Percentiles rank a stretch among this genome's conserved stretches.
Evolutionary conservation across 2,888 invertebrate species (phyloP).

Genomic region (Nowickia ferox): DNA sequence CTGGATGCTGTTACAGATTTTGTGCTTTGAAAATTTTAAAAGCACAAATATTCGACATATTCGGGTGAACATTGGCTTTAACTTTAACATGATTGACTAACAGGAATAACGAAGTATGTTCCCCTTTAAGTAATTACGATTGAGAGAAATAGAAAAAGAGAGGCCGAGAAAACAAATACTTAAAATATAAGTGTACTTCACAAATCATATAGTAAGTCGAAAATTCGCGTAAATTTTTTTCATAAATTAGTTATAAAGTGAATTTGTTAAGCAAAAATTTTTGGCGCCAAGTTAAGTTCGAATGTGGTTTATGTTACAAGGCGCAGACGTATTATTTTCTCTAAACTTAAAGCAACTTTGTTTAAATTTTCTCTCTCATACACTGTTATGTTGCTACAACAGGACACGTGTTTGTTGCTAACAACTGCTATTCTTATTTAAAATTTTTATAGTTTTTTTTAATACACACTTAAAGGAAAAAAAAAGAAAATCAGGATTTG

Average conservation of each 20-base stretch:
- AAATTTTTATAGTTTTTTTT: too few relatives aligned
- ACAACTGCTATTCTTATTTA: not conserved
- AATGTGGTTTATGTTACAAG: slow-evolving; percentile 15
- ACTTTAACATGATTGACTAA: slow-evolving; percentile 45
- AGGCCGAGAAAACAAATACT: not conserved
- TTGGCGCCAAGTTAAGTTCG: slow-evolving; percentile 68
- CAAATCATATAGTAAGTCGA: slow-evolving; percentile 1
- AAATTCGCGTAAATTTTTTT: slow-evolving; percentile 15
- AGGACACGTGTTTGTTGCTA: slow-evolving; percentile 43
- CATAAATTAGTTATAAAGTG: not conserved
- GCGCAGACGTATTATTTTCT: slow-evolving; percentile 21
- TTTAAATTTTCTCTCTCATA: not conserved
- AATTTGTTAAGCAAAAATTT: slow-evolving; percentile 10
- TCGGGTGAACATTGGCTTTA: slow-evolving; percentile 14
- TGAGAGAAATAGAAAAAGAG: not conserved
- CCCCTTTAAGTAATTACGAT: not conserved
- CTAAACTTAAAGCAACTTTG: not conserved
- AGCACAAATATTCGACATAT: slow-evolving; percentile 12
- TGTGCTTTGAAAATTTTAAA: not conserved
- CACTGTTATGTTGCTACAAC: not conserved
- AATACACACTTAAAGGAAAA: too few relatives aligned
- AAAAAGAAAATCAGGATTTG: slow-evolving; percentile 1
- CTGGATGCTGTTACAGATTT: slow-evolving; percentile 68
- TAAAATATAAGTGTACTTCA: not conserved
- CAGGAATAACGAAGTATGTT: not conserved